These are phyloP conservation scores for Pseudomyrmex sp. DNA, from an alignment of 1,140 invertebrate genomes.

Conservation along the genomic window DNA sequence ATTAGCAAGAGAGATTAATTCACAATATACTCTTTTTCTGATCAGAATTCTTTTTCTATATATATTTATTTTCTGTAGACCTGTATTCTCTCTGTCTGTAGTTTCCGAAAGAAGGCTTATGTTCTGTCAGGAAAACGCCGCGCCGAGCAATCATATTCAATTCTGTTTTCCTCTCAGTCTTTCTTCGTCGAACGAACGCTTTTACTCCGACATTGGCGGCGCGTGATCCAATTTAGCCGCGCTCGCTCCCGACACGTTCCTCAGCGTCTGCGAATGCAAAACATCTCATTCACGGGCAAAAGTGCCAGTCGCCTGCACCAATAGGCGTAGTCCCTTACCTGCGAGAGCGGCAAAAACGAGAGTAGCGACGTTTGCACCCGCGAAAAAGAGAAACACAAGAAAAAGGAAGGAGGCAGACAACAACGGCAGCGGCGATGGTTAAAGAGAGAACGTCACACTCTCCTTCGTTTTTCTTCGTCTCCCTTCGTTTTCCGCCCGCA, in stretches of 20 bases:
- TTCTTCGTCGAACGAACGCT: constrained; percentile 32
- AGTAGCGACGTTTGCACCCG: constrained; percentile 34
- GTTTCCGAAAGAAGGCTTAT: not conserved
- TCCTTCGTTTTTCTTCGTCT: constrained; percentile 21
- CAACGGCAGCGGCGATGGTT: constrained; percentile 7
- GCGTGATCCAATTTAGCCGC: constrained; percentile 73
- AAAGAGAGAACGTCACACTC: constrained; percentile 48
- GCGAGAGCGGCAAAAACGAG: constrained; percentile 69
- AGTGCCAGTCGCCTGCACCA: constrained; percentile 72
- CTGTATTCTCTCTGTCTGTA: not conserved
- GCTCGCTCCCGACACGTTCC: constrained; percentile 75
- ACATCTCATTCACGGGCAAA: constrained; percentile 84
- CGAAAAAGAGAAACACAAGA: not conserved
- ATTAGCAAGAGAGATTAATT: not conserved
- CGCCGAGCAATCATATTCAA: constrained; percentile 30
- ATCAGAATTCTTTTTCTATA: not conserved
- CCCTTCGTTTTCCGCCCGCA: constrained; percentile 28
- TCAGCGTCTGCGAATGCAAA: constrained; percentile 85
- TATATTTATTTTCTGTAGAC: constrained; percentile 10
- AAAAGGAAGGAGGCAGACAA: constrained; percentile 31
- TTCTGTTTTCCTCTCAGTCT: constrained; percentile 43
- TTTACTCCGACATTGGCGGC: constrained; percentile 51
- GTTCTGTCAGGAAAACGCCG: constrained; percentile 9
- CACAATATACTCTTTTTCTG: not conserved
- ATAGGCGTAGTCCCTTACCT: constrained; percentile 74